Conservation (phyloP, 2,113 vertebrate genomes). For the Otus sunia region DNA sequence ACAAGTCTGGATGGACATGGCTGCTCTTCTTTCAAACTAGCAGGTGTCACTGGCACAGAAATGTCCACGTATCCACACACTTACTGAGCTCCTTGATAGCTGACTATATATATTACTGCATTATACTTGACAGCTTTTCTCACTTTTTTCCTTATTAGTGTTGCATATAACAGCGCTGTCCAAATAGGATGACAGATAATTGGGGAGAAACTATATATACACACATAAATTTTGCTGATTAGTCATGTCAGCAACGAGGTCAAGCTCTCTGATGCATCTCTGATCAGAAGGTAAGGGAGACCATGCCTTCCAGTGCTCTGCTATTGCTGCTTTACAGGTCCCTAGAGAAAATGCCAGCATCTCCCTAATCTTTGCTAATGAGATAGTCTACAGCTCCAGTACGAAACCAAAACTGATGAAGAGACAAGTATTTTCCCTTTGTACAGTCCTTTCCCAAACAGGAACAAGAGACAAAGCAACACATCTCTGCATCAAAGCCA, state of each 20-base stretch:
- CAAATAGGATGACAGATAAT: neutral
- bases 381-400: neutral
- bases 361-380: neutral
- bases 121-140: neutral
- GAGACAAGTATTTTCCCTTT: neutral
- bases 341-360: neutral
- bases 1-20: neutral
- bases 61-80: neutral
- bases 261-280: neutral
- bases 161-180: neutral
- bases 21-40: neutral
- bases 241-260: neutral
- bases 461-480: neutral
- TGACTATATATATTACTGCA: neutral
- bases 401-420: neutral
- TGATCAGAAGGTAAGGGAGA: neutral
- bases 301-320: neutral
- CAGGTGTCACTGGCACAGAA: neutral
- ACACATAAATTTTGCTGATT: neutral
- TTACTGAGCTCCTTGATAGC: neutral
- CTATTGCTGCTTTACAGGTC: neutral
- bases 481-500: neutral
- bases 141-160: neutral
- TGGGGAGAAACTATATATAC: neutral
- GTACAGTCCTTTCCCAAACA: neutral